Evolutionary conservation across 2,113 vertebrate genomes (phyloP).

Genomic region (chimpanzee (Pan troglodytes)): DNA sequence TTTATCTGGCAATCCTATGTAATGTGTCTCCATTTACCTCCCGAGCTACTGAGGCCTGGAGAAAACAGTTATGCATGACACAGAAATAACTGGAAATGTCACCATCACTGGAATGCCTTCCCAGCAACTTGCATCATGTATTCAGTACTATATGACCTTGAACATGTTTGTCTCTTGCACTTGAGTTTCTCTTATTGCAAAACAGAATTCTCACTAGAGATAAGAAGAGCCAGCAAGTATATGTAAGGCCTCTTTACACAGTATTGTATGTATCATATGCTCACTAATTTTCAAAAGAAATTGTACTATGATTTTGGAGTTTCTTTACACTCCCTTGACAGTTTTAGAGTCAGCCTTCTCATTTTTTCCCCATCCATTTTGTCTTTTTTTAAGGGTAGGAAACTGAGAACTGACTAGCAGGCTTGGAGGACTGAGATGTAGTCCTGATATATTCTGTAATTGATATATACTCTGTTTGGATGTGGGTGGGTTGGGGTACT

Average conservation of each 20-base stretch:
- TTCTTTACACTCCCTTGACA: not conserved
- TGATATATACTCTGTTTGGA: not conserved
- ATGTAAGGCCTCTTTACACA: not conserved
- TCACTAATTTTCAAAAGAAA: not conserved
- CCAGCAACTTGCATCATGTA: not conserved
- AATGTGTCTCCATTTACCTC: not conserved
- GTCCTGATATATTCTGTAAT: not conserved
- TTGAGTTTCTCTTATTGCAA: slow-evolving; percentile 36
- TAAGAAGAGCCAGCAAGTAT: not conserved
- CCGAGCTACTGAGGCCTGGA: not conserved
- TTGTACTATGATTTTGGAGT: not conserved
- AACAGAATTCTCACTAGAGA: slow-evolving; percentile 36
- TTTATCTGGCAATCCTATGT: not conserved
- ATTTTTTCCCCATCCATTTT: not conserved
- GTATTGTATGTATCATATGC: not conserved
- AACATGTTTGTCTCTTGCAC: not conserved
- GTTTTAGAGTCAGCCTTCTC: not conserved
- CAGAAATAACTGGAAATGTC: not conserved
- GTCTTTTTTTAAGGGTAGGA: not conserved
- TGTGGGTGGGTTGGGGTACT: not conserved
- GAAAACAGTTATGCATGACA: not conserved
- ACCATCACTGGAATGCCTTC: not conserved
- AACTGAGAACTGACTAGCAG: not conserved
- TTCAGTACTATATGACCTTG: not conserved
- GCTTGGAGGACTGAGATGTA: not conserved